Conservation (phyloP, 2,113 vertebrate species). For the Gorsachius goisagi region DNA sequence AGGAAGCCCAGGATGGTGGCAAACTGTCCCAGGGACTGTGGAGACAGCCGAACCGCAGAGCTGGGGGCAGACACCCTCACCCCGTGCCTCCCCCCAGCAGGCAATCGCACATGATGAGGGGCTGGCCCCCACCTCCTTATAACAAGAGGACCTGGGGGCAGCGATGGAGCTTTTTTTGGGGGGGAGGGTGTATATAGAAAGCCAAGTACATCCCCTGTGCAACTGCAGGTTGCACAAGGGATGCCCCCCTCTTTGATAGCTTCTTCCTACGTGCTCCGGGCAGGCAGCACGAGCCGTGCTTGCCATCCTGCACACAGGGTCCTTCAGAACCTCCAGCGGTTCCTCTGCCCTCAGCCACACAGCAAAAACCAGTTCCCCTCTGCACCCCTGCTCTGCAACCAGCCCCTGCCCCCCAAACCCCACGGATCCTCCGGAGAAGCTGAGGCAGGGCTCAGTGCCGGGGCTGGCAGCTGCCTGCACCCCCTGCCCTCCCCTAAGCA, state of each 20-base stretch:
- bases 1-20: background rate
- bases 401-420: background rate
- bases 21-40: background rate
- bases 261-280: background rate
- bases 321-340: background rate
- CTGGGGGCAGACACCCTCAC: background rate
- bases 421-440: background rate
- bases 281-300: background rate
- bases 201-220: background rate
- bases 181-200: background rate
- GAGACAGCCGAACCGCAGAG: fast-evolving
- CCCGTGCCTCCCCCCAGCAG: too few relatives aligned
- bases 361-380: background rate
- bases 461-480: background rate
- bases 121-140: background rate
- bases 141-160: background rate
- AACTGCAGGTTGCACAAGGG: too few relatives aligned
- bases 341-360: background rate
- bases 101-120: too few relatives aligned
- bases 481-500: background rate
- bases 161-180: background rate
- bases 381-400: background rate
- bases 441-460: background rate
- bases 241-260: background rate
- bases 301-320: background rate